Conservation (phyloP, 2,797 vertebrate genomes). For the Typhlichthys eigenmanni region DNA sequence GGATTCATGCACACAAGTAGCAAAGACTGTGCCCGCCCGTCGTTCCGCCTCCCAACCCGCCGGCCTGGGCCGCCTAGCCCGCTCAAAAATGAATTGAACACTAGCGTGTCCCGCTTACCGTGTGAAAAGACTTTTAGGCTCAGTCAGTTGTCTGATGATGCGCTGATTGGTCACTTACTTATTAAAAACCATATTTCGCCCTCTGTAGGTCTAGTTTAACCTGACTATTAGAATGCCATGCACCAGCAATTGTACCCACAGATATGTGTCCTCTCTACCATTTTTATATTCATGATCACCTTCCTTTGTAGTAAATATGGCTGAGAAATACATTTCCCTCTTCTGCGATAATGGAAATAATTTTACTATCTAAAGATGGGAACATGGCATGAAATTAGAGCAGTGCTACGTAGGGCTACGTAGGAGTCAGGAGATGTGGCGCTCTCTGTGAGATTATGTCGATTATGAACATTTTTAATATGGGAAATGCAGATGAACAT, state of each 20-base stretch:
- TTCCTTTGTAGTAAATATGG: constrained; percentile 50
- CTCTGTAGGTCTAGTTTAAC: constrained; percentile 21
- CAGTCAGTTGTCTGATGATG: background rate
- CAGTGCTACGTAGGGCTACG: constrained; percentile 61
- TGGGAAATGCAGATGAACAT: constrained; percentile 61
- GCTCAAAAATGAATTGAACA: too few species aligned
- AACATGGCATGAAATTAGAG: constrained; percentile 71
- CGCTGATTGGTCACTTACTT: too few species aligned
- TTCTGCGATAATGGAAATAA: constrained; percentile 64
- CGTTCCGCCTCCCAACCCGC: too few species aligned
- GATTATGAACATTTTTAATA: constrained; percentile 66
- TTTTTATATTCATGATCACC: constrained; percentile 59
- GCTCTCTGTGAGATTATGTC: constrained; percentile 54
- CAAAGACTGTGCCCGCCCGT: too few species aligned
- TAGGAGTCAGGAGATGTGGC: constrained; percentile 34
- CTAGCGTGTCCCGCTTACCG: too few species aligned
- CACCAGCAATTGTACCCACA: constrained; percentile 15
- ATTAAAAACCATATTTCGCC: too few species aligned
- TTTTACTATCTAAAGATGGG: constrained; percentile 66
- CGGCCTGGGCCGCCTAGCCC: too few species aligned
- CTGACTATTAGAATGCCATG: constrained; percentile 12
- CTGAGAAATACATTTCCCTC: constrained; percentile 58
- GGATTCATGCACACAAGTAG: too few species aligned
- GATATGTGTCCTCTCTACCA: constrained; percentile 35
- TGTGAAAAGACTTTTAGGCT: too few species aligned